Conservation (phyloP, 2,888 invertebrate genomes). For the Eilema depressum region DNA sequence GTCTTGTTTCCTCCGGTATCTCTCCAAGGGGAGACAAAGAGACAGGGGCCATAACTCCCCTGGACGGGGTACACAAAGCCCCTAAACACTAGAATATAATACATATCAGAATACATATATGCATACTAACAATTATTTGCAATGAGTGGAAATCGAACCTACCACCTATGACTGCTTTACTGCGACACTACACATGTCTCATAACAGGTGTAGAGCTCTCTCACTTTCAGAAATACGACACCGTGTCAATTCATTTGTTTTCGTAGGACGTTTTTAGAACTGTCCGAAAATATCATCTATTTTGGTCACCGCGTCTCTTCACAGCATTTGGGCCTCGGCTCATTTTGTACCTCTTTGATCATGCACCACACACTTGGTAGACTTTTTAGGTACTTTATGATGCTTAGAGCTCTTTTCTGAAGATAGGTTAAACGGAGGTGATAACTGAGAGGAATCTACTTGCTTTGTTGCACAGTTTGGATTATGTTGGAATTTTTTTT, state of each 20-base stretch:
- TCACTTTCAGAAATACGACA: background rate
- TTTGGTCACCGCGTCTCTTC: conserved; percentile 19
- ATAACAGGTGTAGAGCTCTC: background rate
- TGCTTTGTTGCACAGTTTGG: conserved; percentile 1
- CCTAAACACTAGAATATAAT: too few species aligned
- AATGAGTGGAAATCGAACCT: too few species aligned
- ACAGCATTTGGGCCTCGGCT: conserved; percentile 29
- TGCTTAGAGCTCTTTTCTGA: conserved; percentile 28
- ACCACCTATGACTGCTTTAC: background rate
- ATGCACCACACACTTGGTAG: conserved; percentile 28
- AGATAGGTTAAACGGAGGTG: background rate
- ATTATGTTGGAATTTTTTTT: background rate
- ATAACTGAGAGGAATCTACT: background rate
- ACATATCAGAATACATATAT: too few species aligned
- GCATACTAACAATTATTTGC: too few species aligned
- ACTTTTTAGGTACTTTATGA: conserved; percentile 31
- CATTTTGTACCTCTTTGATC: conserved; percentile 41
- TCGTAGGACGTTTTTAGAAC: background rate
- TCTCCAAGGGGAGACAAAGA: too few species aligned
- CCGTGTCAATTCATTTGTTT: background rate
- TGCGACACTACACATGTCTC: background rate
- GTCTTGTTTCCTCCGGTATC: too few species aligned
- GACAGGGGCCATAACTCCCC: background rate
- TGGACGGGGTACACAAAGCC: too few species aligned
- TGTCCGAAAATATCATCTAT: conserved; percentile 5